Evolutionary conservation across 2,113 vertebrate genomes (phyloP), one percentile per base, ranked within the genome.

Genomic region (Octodon degus): DNA sequence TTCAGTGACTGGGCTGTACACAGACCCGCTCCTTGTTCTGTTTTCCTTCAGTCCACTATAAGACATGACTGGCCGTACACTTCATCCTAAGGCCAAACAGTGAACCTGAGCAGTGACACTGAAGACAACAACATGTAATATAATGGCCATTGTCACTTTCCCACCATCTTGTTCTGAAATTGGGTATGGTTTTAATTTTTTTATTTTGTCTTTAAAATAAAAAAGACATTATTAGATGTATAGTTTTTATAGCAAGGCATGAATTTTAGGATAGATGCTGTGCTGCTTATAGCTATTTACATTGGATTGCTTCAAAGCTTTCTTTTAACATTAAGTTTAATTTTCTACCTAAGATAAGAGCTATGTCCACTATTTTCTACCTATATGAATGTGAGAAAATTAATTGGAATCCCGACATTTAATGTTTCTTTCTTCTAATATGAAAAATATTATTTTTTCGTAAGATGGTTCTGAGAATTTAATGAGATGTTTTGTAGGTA

Each of bases 31-130:
- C 80, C 89, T 85, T 77, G 34, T 93, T 67, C 93, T 37, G 77
- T 95, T 97, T 97, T 97, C 50, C n/a, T 67, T 92, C n/a, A 97
- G 77, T 67, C 34, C 94, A 65, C 3, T 2, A 83, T 72, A 94
- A 92, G 47, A 96, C 27, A 96, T 17, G 79, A 24, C 22, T 63
- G 62, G 55, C 55, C 19, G 17, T 58, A 19, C 55, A 58, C 55
- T 58, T 58, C 16, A 58, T 58, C 4, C 5, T 58, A 17, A 16
- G 1, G 16, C 16, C 16, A 58, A 58, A 58, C 17, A 58, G 55
- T 19, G 19, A 58, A 58, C 55, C 16, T 58, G 55, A 58, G 55
- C 55, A 58, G 55, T 58, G 55, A 58, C 55, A 19, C 17, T 58
- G 55, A 19, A 55, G 16, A 58, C 19, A 58, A 58, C 55, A 58